Conservation (phyloP, 2,888 invertebrate genomes). For the Vesta saturnalis region DNA sequence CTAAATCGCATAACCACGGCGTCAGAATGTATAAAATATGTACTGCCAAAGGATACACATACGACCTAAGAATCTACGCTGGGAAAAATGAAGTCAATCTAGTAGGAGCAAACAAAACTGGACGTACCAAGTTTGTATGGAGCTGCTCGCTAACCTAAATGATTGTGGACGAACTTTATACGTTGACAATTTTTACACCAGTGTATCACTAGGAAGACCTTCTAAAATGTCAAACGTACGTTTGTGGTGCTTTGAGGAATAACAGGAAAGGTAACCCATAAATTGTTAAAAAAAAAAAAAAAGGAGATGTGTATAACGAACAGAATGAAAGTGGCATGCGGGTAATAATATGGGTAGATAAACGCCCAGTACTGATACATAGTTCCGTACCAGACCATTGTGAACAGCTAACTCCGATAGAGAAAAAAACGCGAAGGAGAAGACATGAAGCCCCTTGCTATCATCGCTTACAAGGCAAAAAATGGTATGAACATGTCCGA, state of each 20-base stretch:
- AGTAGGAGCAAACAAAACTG: too few relatives aligned
- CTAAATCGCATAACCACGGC: constrained; percentile 44
- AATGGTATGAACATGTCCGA: constrained; percentile 12
- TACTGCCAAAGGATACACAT: too few relatives aligned
- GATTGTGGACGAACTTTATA: constrained; percentile 44
- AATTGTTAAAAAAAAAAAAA: constrained; percentile 6
- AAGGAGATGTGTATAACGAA: not conserved
- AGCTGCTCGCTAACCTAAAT: not conserved
- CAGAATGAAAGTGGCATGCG: too few relatives aligned
- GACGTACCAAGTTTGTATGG: constrained; percentile 7
- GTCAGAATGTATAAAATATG: constrained; percentile 54
- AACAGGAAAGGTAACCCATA: constrained; percentile 4
- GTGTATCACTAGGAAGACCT: not conserved
- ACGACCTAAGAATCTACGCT: too few relatives aligned
- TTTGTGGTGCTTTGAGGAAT: not conserved
- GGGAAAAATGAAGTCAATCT: too few relatives aligned
- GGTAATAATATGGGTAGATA: too few relatives aligned
- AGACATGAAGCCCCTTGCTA: constrained; percentile 12
- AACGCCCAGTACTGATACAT: not conserved
- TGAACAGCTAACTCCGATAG: not conserved
- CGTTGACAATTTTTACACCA: constrained; percentile 49
- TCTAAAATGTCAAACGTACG: not conserved
- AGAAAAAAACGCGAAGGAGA: not conserved
- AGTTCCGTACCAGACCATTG: constrained; percentile 2
- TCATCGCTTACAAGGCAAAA: constrained; percentile 14